Evolutionary conservation across 2,888 invertebrate genomes (phyloP).

Genomic region (Oxyteleia sp.): DNA sequence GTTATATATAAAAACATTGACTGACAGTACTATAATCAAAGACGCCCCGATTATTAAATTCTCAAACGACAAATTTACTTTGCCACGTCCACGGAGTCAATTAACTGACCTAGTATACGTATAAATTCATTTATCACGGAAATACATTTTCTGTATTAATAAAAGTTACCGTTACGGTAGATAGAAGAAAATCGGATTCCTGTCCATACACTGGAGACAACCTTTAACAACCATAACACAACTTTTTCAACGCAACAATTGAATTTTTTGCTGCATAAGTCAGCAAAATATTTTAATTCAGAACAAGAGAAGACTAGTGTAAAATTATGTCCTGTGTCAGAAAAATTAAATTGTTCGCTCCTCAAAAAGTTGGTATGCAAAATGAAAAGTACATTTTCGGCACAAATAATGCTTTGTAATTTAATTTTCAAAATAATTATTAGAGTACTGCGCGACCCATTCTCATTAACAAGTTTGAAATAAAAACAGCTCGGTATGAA

Average conservation of each 20-base stretch:
- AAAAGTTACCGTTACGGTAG: slow-evolving; percentile 58
- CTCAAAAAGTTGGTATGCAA: slow-evolving; percentile 41
- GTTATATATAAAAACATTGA: no score
- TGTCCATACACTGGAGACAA: slow-evolving; percentile 57
- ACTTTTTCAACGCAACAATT: slow-evolving; percentile 67
- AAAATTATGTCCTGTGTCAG: slow-evolving; percentile 65
- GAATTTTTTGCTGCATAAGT: slow-evolving; percentile 69
- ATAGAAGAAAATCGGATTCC: slow-evolving; percentile 54
- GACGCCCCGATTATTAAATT: neutral
- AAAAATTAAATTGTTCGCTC: slow-evolving; percentile 50
- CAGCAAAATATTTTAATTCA: slow-evolving; percentile 64
- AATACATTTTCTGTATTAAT: slow-evolving; percentile 62
- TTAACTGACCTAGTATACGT: slow-evolving; percentile 26
- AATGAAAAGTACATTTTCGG: slow-evolving; percentile 44
- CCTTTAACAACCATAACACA: slow-evolving; percentile 57
- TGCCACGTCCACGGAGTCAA: slow-evolving; percentile 28
- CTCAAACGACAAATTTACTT: slow-evolving; percentile 37
- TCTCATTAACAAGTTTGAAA: no score
- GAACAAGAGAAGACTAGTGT: slow-evolving; percentile 57
- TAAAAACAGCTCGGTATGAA: no score
- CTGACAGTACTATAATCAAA: no score
- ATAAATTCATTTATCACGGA: slow-evolving; percentile 61
- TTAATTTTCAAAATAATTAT: slow-evolving; percentile 52
- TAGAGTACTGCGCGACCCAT: no score
- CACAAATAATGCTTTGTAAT: slow-evolving; percentile 52